Evolutionary conservation across 2,113 vertebrate genomes (phyloP).

Genomic region (Penelope pileata): DNA sequence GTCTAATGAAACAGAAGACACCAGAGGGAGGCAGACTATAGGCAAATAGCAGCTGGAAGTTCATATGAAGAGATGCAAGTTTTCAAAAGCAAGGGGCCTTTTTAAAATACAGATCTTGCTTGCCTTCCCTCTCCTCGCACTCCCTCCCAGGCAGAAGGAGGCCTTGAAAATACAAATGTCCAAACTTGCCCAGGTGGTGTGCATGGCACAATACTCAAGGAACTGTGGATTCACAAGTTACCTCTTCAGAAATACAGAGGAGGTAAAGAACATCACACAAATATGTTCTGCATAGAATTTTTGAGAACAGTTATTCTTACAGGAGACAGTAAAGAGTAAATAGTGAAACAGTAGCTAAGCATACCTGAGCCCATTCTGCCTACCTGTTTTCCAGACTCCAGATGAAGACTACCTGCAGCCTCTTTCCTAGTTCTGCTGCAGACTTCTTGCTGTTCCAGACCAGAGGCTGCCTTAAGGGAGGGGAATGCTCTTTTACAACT

Average conservation of each 20-base stretch:
- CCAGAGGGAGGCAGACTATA: background rate
- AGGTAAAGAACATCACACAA: background rate
- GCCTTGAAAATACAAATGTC: accelerated
- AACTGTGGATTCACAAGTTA: background rate
- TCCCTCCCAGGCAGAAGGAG: background rate
- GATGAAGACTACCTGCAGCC: background rate
- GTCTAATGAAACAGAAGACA: background rate
- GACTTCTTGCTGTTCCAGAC: background rate
- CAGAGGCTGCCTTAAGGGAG: background rate
- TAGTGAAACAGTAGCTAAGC: background rate
- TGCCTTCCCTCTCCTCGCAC: no score
- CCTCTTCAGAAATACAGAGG: background rate
- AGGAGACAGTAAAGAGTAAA: background rate
- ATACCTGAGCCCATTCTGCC: background rate
- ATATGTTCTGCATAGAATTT: background rate
- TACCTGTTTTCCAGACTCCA: background rate
- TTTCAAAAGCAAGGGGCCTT: background rate
- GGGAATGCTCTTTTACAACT: background rate
- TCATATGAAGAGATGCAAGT: background rate
- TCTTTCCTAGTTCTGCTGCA: accelerated
- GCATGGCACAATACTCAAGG: background rate
- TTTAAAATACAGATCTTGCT: background rate
- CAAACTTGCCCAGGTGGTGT: background rate
- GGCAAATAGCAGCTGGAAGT: background rate
- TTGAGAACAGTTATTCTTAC: background rate